phyloP scores from a whole-genome alignment of 2,888 invertebrate species.

The Phaedon cochleariae region DNA sequence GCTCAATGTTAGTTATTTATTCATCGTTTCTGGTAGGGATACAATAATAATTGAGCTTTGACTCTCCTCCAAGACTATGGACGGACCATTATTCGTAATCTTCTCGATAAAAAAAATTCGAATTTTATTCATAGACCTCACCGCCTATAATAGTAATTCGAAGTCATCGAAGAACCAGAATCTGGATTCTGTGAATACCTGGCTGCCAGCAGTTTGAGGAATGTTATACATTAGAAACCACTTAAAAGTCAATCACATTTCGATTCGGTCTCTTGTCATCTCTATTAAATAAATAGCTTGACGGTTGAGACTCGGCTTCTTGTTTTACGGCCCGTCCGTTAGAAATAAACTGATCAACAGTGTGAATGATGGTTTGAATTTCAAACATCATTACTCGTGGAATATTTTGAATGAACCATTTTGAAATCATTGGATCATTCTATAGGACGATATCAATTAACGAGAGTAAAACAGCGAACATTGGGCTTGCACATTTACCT shows the following conservation, averaged over 20 bases:
- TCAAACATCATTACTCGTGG: too few relatives aligned
- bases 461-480: too few relatives aligned
- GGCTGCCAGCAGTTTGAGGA: conserved; percentile 45
- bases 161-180: not conserved
- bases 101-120: not conserved
- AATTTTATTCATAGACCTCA: not conserved
- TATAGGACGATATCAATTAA: too few relatives aligned
- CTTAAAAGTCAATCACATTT: conserved; percentile 57
- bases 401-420: too few relatives aligned
- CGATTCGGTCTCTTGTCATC: conserved; percentile 55
- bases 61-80: not conserved
- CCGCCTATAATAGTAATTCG: not conserved
- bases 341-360: not conserved
- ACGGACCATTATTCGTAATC: not conserved
- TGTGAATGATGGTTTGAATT: too few relatives aligned
- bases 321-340: not conserved
- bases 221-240: conserved; percentile 56
- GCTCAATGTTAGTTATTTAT: too few relatives aligned
- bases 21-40: too few relatives aligned
- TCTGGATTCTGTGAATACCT: not conserved
- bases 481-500: too few relatives aligned
- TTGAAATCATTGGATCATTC: too few relatives aligned
- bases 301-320: not conserved
- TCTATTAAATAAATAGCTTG: conserved; percentile 39
- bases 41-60: too few relatives aligned